phyloP scores from a whole-genome alignment of 2,797 vertebrate species.

The Rousettus madagascariensis region DNA sequence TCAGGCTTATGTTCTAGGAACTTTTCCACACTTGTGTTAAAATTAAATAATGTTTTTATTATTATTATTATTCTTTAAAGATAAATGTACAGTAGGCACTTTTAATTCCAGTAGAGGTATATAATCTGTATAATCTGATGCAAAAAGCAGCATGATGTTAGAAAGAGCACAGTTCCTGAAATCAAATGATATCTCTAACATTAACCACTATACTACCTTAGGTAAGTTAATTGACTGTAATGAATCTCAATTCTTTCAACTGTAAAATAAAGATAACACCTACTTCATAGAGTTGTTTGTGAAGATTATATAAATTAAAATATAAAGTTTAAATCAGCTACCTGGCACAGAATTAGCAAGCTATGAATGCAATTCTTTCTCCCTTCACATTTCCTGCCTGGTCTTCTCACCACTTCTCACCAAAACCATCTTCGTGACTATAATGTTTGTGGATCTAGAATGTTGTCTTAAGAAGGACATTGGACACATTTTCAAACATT shows the following conservation, averaged over 20 bases:
- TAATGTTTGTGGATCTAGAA: neutral
- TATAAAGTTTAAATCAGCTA: neutral
- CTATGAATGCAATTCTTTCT: neutral
- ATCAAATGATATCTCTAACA: neutral
- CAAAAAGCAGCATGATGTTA: neutral
- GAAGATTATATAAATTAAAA: neutral
- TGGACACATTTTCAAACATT: conserved; percentile 9
- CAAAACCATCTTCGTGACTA: neutral
- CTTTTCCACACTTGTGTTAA: neutral
- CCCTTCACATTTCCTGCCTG: neutral
- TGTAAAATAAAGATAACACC: conserved; percentile 33
- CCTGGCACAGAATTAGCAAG: neutral
- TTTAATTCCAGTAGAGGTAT: neutral
- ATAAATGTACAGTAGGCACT: neutral
- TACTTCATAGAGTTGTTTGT: neutral
- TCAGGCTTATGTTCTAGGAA: neutral
- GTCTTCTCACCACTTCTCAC: neutral
- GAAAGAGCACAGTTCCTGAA: conserved; percentile 8
- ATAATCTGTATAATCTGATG: neutral
- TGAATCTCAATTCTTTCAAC: neutral
- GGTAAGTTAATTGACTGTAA: conserved; percentile 32
- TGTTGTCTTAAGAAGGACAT: neutral
- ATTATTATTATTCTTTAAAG: neutral
- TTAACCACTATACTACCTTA: neutral
- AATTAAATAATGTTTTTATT: neutral